A percentile compares a stretch with the other conserved stretches of the same genome.
phyloP scores from a whole-genome alignment of 2,888 invertebrate species.

The Parnassius apollo region DNA sequence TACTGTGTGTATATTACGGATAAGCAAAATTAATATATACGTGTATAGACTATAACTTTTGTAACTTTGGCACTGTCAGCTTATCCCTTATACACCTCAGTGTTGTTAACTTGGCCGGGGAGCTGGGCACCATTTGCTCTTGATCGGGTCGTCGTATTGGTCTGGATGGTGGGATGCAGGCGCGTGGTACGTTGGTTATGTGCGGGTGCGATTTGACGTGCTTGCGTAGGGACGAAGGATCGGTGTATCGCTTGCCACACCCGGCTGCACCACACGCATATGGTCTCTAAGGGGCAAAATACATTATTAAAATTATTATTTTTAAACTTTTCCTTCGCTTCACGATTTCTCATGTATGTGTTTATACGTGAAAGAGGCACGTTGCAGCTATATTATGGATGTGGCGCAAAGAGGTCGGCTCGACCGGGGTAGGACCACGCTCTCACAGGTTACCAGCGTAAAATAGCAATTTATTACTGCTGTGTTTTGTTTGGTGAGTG shows the following conservation, averaged over 20 bases:
- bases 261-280: slow-evolving; percentile 94
- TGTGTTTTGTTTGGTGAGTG: too few species aligned
- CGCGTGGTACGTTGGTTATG: slow-evolving; percentile 59
- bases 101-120: slow-evolving; percentile 69
- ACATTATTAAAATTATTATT: too few species aligned
- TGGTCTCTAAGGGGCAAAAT: slow-evolving; percentile 85
- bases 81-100: slow-evolving; percentile 70
- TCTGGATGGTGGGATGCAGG: slow-evolving; percentile 60
- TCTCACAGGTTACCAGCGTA: too few species aligned
- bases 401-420: too few species aligned
- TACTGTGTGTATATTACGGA: too few species aligned
- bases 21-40: too few species aligned
- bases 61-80: slow-evolving; percentile 63
- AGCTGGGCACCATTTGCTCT: slow-evolving; percentile 67
- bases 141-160: slow-evolving; percentile 54
- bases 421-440: too few species aligned
- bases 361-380: too few species aligned
- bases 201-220: slow-evolving; percentile 92
- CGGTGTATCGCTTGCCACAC: slow-evolving; percentile 95
- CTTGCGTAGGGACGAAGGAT: slow-evolving; percentile 95
- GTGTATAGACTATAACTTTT: slow-evolving; percentile 45
- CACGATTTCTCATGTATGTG: too few species aligned
- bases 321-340: too few species aligned
- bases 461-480: too few species aligned
- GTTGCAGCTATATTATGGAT: too few species aligned